These are phyloP conservation scores for Drosophila kohkoa DNA, from an alignment of 1,140 invertebrate genomes.

Conservation along the genomic window DNA sequence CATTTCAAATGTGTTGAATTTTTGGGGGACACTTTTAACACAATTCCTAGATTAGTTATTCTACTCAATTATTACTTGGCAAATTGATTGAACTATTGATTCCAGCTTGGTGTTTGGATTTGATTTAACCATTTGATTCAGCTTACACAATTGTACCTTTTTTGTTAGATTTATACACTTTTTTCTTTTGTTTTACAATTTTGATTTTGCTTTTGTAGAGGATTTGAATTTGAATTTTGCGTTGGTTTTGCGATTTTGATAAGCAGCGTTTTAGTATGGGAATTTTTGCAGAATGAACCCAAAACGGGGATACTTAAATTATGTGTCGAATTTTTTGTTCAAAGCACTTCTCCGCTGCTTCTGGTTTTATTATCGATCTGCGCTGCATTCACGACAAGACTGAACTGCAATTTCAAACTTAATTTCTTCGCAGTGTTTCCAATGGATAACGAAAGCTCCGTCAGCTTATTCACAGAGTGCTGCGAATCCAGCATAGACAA, in stretches of 20 bases:
- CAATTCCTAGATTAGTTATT: constrained; percentile 1
- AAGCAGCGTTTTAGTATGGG: constrained; percentile 1
- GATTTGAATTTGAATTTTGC: constrained; percentile 18
- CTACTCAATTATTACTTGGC: constrained; percentile 32
- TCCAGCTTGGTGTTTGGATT: constrained; percentile 34
- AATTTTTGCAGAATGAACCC: constrained; percentile 51
- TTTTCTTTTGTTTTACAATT: constrained; percentile 9
- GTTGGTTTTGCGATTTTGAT: constrained; percentile 10
- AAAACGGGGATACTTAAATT: constrained; percentile 60
- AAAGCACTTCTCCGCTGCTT: constrained; percentile 62
- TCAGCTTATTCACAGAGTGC: constrained; percentile 59
- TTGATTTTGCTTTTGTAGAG: constrained; percentile 3
- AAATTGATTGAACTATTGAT: constrained; percentile 63
- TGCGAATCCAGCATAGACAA: constrained; percentile 41
- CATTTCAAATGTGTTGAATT: constrained; percentile 32
- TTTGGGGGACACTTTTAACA: constrained; percentile 1
- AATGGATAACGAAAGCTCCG: constrained; percentile 79
- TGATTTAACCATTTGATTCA: constrained; percentile 44
- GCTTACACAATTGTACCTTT: constrained; percentile 65
- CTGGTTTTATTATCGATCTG: constrained; percentile 80
- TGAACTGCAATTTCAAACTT: constrained; percentile 84
- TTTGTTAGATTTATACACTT: constrained; percentile 10
- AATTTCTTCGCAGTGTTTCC: constrained; percentile 76
- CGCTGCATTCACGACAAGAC: constrained; percentile 84
- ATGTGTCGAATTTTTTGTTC: constrained; percentile 66